phyloP scores from a whole-genome alignment of 2,797 vertebrate species.

The Microcaecilia unicolor region DNA sequence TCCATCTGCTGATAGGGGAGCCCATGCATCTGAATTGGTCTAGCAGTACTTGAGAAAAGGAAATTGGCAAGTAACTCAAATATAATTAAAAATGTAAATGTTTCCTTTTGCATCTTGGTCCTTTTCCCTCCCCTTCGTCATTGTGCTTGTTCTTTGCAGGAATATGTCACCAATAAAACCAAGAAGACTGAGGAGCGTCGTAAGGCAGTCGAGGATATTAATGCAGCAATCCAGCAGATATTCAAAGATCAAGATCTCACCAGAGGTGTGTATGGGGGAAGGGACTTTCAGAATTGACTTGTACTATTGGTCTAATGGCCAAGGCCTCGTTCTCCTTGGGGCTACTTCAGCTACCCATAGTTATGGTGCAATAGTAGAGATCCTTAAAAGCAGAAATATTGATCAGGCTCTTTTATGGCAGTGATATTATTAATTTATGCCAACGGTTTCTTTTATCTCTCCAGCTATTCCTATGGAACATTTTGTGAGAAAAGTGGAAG shows the following conservation, averaged over 20 bases:
- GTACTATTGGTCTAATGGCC: too few species aligned
- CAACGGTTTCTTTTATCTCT: accelerated
- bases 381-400: too few species aligned
- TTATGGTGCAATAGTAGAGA: neutral
- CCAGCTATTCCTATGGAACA: conserved; percentile 86
- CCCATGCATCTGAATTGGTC: too few species aligned
- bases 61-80: too few species aligned
- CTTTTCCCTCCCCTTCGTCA: neutral
- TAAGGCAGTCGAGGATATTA: conserved; percentile 68
- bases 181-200: conserved; percentile 77
- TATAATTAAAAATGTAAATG: too few species aligned
- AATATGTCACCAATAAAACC: conserved; percentile 78
- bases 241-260: conserved; percentile 85
- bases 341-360: neutral
- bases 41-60: too few species aligned
- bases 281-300: too few species aligned
- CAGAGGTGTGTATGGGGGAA: too few species aligned
- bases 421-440: neutral
- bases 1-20: too few species aligned
- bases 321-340: too few species aligned
- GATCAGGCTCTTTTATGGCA: too few species aligned
- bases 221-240: conserved; percentile 76
- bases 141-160: conserved; percentile 45
- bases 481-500: conserved; percentile 88
- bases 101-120: neutral